These are phyloP conservation scores for Hapalemur alaotrensis DNA, from an alignment of 2,797 vertebrate species.

Conservation along the genomic window DNA sequence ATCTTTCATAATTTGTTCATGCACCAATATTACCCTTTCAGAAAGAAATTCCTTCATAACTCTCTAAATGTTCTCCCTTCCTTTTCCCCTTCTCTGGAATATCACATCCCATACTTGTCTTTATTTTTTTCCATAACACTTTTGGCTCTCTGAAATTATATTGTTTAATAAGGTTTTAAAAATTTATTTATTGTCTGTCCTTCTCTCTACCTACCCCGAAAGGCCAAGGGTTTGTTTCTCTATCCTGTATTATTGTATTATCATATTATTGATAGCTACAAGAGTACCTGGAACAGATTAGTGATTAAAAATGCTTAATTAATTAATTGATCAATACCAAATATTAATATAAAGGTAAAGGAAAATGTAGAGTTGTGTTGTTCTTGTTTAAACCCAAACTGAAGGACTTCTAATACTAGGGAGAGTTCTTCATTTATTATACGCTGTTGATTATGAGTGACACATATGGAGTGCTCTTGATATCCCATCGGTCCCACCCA, in stretches of 20 bases:
- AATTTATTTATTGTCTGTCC: background rate
- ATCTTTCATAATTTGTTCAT: background rate
- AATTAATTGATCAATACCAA: background rate
- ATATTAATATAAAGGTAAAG: background rate
- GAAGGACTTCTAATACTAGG: background rate
- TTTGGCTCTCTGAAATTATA: background rate
- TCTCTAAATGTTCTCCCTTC: background rate
- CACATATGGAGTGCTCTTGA: background rate
- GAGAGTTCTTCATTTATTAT: background rate
- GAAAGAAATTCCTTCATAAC: background rate
- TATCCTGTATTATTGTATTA: background rate
- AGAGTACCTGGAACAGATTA: background rate
- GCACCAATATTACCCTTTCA: background rate
- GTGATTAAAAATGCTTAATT: background rate
- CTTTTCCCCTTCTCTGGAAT: background rate
- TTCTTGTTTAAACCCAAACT: background rate
- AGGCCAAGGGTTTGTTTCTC: background rate
- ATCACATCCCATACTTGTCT: background rate
- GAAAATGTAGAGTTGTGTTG: background rate
- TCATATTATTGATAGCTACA: background rate
- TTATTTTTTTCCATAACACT: background rate
- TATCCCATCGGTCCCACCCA: background rate
- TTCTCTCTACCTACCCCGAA: background rate
- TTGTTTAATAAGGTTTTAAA: background rate
- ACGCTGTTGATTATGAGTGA: background rate